Base-by-base conservation (phyloP, 2,888 invertebrate species). In the Drosophila ochracea region DNA sequence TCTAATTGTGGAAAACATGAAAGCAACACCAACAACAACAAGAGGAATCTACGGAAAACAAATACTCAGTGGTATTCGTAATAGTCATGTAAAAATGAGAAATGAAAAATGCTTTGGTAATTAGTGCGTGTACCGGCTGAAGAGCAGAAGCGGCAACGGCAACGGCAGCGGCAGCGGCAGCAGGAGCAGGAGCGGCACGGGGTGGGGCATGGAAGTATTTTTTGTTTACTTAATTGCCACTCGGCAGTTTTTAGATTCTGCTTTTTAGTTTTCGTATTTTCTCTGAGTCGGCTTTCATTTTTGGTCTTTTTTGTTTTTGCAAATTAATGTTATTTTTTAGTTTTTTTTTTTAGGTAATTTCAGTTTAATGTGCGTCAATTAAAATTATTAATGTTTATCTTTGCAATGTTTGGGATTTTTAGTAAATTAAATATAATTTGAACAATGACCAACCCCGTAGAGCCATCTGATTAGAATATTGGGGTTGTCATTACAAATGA, bases 341-440 rank as follows among this genome's bases (percentile, higher is more conserved):
- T n/a, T 4, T 43, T 16, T 10, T 25, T 41, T 61, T 68, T 53
- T 53, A 39, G 69, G 66, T 82, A 90, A 90, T 90, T 87, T 63
- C 73, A 89, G 75, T 85, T 90, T 87, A 87, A 90, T 90, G 90
- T 82, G 80, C 87, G 75, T 83, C 90, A 89, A 87, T 87, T 87
- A 90, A 90, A 87, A 86, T 76, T 85, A 85, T 85, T 90, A 83
- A 69, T 73, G 65, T 75, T 84, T 80, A 90, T 82, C 90, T 82
- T 41, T 16, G 68, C 59, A 70, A 64, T 65, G 52, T 66, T 81
- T 52, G 49, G 60, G 10, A 66, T 73, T 73, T 76, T 55, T 49
- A 59, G 62, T 76, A 74, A 89, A 89, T 90, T 88, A 90, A 86
- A 88, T 85, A 85, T 90, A 89, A 89, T 89, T 80, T 72, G 52